These are phyloP conservation scores for Cataglyphis hispanica DNA, from an alignment of 1,140 invertebrate species.

Conservation along the genomic window DNA sequence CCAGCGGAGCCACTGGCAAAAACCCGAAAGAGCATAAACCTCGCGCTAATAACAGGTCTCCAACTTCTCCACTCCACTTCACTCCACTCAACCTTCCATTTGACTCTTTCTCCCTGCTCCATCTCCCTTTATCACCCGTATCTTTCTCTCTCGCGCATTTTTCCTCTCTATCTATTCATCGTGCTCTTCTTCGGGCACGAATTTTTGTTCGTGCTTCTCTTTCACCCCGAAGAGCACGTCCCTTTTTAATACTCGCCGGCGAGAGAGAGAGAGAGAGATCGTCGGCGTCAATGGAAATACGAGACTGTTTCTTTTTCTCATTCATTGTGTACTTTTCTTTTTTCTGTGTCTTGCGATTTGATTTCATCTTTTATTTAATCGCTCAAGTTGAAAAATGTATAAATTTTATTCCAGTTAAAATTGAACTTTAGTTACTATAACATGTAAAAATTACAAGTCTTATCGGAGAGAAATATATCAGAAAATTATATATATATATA, in stretches of 20 bases:
- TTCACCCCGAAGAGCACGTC: conserved; percentile 39
- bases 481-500: too few species aligned
- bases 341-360: conserved; percentile 10
- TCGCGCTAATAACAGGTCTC: conserved; percentile 86
- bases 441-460: not conserved
- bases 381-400: not conserved
- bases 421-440: not conserved
- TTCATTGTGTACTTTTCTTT: conserved; percentile 10
- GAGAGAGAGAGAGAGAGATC: conserved; percentile 46
- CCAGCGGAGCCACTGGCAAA: conserved; percentile 77
- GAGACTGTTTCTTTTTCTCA: conserved; percentile 32
- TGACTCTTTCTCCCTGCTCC: conserved; percentile 67
- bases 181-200: conserved; percentile 34
- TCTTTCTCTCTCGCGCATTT: conserved; percentile 46
- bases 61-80: conserved; percentile 81
- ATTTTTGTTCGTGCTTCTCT: conserved; percentile 33
- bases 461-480: not conserved
- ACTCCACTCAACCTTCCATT: conserved; percentile 74
- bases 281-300: conserved; percentile 47
- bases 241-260: conserved; percentile 57
- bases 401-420: not conserved
- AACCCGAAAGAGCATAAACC: conserved; percentile 85
- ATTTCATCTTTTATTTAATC: conserved; percentile 20
- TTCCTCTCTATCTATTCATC: conserved; percentile 44
- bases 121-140: conserved; percentile 29